Evolutionary conservation across 1,140 invertebrate species (phyloP), one percentile per base, ranked within the genome.

Genomic region (Bombus ignitus): DNA sequence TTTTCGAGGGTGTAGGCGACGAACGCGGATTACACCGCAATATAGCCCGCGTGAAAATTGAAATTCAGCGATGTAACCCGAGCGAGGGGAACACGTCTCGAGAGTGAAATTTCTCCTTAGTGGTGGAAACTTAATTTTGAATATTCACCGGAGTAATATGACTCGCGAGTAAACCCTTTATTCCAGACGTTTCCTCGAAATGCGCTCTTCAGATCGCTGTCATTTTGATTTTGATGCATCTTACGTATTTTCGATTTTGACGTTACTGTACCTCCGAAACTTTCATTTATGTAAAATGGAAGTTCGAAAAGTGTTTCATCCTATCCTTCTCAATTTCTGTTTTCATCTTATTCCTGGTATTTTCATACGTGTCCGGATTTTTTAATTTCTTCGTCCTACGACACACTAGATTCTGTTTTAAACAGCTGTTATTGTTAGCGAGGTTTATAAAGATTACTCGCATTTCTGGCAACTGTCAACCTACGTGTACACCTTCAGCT

Each of bases 31-130:
- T 85, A 72, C 72, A 85, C 76, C 68, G 83, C 76, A 35, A 72
- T 80, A 47, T 44, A 72, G 68, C 28, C 53, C 39, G 77, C 32
- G 47, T 32, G 83, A 71, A 85, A 85, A 85, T 80, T 85, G 83
- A 80, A 85, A 85, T 85, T 73, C 83, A 80, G 28, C 65, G 66
- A 53, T 72, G 77, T 80, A 85, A 85, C 76, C n/a, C 18, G 28
- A 62, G 76, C 83, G 28, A 22, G 47, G 22, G 32, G 18, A 72
- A 71, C 57, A 42, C 53, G 39, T 62, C 32, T 10, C 76, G 76
- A 13, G 53, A 68, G 80, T 53, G 59, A 66, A 73, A 80, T 80
- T 80, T 80, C 76, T 75, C 80, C 32, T 4, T 15, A 28, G 3
- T n/a, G n/a, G 53, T n/a, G 9, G 68, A 57, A 80, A 85, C 42